Evolutionary conservation across 2,113 vertebrate genomes (phyloP).

Genomic region (Nasalis larvatus): DNA sequence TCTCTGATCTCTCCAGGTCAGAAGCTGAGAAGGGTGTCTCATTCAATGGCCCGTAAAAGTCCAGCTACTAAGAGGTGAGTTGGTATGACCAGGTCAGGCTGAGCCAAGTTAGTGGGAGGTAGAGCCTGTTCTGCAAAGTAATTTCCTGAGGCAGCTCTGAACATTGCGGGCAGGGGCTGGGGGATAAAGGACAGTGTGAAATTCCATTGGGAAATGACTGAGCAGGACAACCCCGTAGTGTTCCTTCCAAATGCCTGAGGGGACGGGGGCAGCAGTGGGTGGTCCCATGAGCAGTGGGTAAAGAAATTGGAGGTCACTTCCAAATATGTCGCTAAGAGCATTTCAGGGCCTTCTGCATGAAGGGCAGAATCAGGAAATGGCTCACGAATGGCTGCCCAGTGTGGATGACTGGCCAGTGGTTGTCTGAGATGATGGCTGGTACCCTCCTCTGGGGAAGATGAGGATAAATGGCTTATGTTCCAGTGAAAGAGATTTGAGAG

Average conservation of each 20-base stretch:
- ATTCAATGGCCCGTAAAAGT: background rate
- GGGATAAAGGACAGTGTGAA: background rate
- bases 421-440: background rate
- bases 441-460: background rate
- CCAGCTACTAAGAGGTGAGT: background rate
- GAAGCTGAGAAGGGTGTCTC: background rate
- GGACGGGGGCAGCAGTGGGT: background rate
- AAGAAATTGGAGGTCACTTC: background rate
- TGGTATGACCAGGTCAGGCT: background rate
- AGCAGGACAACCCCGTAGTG: rapidly evolving
- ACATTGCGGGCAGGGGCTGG: rapidly evolving
- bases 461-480: background rate
- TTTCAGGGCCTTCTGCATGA: background rate
- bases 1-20: background rate
- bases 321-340: background rate
- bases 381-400: rapidly evolving
- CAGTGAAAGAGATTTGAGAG: background rate
- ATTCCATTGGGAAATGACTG: background rate
- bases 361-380: background rate
- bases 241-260: background rate
- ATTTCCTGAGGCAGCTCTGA: background rate
- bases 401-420: background rate
- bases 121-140: background rate
- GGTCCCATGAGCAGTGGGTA: too few species aligned
- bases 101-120: background rate